Evolutionary conservation across 2,113 vertebrate genomes (phyloP).

Genomic region (Rhinoptilus africanus): DNA sequence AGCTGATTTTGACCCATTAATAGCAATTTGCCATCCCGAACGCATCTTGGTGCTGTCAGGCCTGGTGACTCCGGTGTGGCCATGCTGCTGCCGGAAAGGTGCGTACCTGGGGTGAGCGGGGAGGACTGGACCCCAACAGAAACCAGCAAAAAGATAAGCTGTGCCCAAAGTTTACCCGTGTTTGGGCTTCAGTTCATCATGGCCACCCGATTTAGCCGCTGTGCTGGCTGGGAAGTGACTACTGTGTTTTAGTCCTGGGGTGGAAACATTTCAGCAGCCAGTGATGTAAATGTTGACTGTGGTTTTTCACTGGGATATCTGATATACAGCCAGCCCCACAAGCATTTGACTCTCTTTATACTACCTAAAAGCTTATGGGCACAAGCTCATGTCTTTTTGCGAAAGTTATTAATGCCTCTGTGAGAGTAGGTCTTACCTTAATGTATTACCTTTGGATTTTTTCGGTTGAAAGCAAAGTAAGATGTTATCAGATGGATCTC

Average conservation of each 20-base stretch:
- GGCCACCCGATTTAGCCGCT: neutral
- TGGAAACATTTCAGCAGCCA: neutral
- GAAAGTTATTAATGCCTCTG: neutral
- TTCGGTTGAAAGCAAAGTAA: conserved; percentile 5
- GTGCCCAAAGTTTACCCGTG: neutral
- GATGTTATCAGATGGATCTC: conserved; percentile 22
- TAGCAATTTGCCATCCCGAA: neutral
- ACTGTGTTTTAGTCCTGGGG: neutral
- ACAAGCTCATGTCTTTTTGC: neutral
- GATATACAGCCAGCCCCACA: neutral
- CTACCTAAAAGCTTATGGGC: neutral
- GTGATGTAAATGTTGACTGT: neutral
- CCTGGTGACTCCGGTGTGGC: neutral
- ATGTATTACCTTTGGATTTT: neutral
- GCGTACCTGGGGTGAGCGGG: neutral
- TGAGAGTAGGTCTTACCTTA: neutral
- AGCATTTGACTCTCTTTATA: neutral
- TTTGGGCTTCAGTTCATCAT: neutral
- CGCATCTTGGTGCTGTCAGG: neutral
- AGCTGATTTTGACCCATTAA: neutral
- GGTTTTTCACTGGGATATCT: neutral
- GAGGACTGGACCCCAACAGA: neutral
- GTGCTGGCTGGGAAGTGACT: neutral
- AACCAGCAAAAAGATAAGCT: neutral
- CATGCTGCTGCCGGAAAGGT: neutral